Evolutionary conservation across 1,140 invertebrate species (phyloP).

Genomic region (Lasaia peninsularis): DNA sequence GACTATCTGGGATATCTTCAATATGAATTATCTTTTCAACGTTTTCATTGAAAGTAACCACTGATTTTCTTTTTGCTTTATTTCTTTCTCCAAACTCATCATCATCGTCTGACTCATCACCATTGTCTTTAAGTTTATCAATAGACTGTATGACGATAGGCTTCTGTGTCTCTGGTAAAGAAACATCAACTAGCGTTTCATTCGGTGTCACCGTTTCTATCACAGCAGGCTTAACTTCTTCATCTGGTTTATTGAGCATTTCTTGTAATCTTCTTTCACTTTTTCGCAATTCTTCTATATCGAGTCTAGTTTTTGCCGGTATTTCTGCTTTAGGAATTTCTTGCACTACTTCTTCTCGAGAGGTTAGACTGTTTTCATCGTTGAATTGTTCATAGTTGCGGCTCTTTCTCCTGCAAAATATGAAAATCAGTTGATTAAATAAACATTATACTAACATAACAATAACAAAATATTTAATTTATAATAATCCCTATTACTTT

Average conservation of each 20-base stretch:
- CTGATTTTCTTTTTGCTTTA: constrained; percentile 52
- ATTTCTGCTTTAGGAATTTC: constrained; percentile 8
- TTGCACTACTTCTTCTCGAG: constrained; percentile 36
- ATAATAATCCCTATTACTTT: constrained; percentile 33
- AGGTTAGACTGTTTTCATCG: constrained; percentile 53
- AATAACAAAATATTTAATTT: constrained; percentile 26
- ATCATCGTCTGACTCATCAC: not conserved
- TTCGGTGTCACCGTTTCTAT: constrained; percentile 12
- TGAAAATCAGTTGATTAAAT: constrained; percentile 16
- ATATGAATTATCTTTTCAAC: constrained; percentile 71
- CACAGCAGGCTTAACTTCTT: constrained; percentile 28
- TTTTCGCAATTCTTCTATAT: constrained; percentile 54
- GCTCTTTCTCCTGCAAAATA: constrained; percentile 43
- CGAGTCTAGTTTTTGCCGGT: constrained; percentile 37
- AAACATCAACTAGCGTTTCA: constrained; percentile 28
- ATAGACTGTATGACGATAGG: constrained; percentile 63
- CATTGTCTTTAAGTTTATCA: constrained; percentile 59
- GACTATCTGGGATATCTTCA: constrained; percentile 38
- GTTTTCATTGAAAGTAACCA: constrained; percentile 70
- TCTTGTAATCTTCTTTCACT: constrained; percentile 62
- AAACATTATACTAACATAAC: constrained; percentile 11
- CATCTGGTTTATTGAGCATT: constrained; percentile 42
- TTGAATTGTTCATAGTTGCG: constrained; percentile 51
- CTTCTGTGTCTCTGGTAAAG: constrained; percentile 22
- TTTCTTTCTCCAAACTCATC: constrained; percentile 56